These are phyloP conservation scores for Dermatemys mawii DNA, from an alignment of 2,113 vertebrate species.

Conservation along the genomic window DNA sequence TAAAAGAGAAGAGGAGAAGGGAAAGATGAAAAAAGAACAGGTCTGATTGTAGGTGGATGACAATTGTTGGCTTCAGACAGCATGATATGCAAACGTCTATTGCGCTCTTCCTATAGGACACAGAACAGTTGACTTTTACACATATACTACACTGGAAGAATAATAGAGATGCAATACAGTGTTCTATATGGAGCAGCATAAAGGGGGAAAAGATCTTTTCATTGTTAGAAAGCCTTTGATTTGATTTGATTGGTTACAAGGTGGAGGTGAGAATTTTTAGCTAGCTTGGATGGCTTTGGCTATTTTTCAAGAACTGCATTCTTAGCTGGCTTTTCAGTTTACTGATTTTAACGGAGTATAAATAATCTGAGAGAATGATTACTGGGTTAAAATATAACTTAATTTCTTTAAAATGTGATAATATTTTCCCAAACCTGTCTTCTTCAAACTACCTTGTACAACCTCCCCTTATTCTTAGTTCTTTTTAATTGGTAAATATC, in stretches of 20 bases:
- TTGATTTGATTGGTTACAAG: not conserved
- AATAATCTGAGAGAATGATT: fast-evolving
- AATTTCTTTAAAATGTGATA: not conserved
- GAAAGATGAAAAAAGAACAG: not conserved
- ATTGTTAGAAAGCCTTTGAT: not conserved
- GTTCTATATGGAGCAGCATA: not conserved
- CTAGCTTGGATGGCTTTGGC: not conserved
- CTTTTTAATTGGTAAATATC: not conserved
- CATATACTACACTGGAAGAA: not conserved
- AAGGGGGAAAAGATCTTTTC: not conserved
- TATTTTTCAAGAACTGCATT: not conserved
- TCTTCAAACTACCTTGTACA: not conserved
- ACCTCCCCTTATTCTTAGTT: not conserved
- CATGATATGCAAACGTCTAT: not conserved
- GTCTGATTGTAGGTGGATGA: not conserved
- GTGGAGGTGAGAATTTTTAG: not conserved
- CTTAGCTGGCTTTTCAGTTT: not conserved
- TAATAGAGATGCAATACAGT: not conserved
- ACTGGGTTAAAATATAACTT: not conserved
- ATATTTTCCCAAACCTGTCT: not conserved
- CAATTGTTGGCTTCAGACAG: not conserved
- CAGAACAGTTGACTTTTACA: not conserved
- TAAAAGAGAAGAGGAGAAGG: too few relatives aligned
- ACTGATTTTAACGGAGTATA: not conserved
- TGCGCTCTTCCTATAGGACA: not conserved